phyloP scores from a whole-genome alignment of 2,888 invertebrate genomes.

The Drosophila demipolita region DNA sequence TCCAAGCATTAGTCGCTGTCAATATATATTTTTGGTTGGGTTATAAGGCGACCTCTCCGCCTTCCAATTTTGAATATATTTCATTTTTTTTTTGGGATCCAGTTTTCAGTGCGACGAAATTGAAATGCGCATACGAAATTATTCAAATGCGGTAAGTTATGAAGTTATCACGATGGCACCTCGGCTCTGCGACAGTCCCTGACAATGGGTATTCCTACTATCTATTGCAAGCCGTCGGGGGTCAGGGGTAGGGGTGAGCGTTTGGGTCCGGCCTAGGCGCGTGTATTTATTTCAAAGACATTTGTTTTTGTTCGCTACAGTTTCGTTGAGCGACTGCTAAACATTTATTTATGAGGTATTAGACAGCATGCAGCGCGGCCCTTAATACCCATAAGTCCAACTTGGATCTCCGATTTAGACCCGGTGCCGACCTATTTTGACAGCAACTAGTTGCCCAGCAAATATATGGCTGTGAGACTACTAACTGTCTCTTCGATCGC shows the following conservation, averaged over 20 bases:
- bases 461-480: slow-evolving; percentile 66
- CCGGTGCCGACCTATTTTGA: slow-evolving; percentile 75
- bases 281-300: slow-evolving; percentile 59
- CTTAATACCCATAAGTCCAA: slow-evolving; percentile 9
- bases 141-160: slow-evolving; percentile 80
- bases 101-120: slow-evolving; percentile 57
- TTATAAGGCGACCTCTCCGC: slow-evolving; percentile 27
- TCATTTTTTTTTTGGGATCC: slow-evolving; percentile 11
- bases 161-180: slow-evolving; percentile 82
- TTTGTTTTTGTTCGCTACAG: slow-evolving; percentile 78
- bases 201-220: slow-evolving; percentile 71
- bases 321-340: slow-evolving; percentile 71
- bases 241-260: slow-evolving; percentile 41
- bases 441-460: slow-evolving; percentile 76
- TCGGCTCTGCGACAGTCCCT: slow-evolving; percentile 52
- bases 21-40: slow-evolving; percentile 59
- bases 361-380: slow-evolving; percentile 61
- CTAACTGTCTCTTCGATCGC: slow-evolving; percentile 57
- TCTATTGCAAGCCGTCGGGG: slow-evolving; percentile 48
- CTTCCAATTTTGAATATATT: slow-evolving; percentile 5
- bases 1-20: slow-evolving; percentile 80
- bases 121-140: slow-evolving; percentile 81
- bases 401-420: slow-evolving; percentile 18
- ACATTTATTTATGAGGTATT: slow-evolving; percentile 78
- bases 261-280: slow-evolving; percentile 37